Base-by-base conservation (phyloP, 1,140 invertebrate species). In the Sycophaga agraensis region DNA sequence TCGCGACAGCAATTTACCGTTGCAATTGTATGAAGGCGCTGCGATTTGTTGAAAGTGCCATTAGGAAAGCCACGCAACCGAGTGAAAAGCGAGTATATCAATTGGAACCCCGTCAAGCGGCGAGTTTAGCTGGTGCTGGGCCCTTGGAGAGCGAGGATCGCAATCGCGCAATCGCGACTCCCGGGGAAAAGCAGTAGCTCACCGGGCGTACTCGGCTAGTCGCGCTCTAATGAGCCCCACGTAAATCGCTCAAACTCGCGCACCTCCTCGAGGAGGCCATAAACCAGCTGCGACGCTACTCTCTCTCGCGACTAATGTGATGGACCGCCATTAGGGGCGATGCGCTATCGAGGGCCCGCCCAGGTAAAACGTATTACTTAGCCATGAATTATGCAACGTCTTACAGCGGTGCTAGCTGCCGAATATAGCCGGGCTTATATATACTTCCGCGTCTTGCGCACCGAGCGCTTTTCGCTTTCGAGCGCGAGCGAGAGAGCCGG, bases 361-460 rank as follows among this genome's bases (percentile, higher is more conserved):
- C 37, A 46, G 21, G 64, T 71, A 75, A 77, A 74, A 75, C 70
- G 73, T 77, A 76, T 76, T 77, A 77, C 73, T 75, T 70, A 67
- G 68, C 66, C 72, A 73, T 77, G 72, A 77, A 77, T 76, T 76
- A 76, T 76, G 69, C 65, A 75, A 64, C 54, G 65, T 55, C 67
- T 69, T 57, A 50, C 63, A 68, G 70, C 19, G n/a, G 7, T 17
- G 22, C 16, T 7, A 31, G 28, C 11, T 11, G 28, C 28, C 28
- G 28, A 31, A 31, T n/a, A n/a, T n/a, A n/a, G n/a, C 28, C 28
- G 5, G 28, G 28, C 28, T 31, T 51, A n/a, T 37, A 31, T 31
- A 22, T 37, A 53, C 21, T 8, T 16, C 12, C 34, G 37, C 6
- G 6, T 42, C 35, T 26, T 54, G 22, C 40, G 24, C 42, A 14